Conservation (phyloP, 1,140 invertebrate genomes). For the Aphis craccivora region DNA sequence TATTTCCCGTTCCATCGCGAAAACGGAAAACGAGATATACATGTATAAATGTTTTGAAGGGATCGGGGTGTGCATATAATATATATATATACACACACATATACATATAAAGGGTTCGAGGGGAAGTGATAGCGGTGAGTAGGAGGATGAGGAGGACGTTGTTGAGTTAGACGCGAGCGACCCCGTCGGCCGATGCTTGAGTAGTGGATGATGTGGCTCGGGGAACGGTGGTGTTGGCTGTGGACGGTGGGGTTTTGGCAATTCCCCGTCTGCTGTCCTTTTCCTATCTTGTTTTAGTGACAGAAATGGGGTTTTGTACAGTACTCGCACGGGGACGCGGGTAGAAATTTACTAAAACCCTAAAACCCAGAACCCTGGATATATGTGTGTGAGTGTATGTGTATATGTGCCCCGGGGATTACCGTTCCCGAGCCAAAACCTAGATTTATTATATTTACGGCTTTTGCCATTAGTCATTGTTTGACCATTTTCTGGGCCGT, state of each 20-base stretch:
- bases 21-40: conserved; percentile 50
- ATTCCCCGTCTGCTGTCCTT: conserved; percentile 56
- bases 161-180: conserved; percentile 40
- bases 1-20: conserved; percentile 57
- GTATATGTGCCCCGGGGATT: conserved; percentile 37
- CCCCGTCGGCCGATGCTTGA: not conserved
- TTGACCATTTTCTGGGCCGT: conserved; percentile 54
- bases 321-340: conserved; percentile 10
- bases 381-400: not conserved
- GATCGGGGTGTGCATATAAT: not conserved
- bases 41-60: conserved; percentile 45
- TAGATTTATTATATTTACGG: conserved; percentile 58
- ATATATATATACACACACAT: not conserved
- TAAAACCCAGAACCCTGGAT: conserved; percentile 47
- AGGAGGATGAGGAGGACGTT: not conserved
- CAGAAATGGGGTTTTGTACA: conserved; percentile 49
- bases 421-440: conserved; percentile 55
- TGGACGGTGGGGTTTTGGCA: conserved; percentile 8
- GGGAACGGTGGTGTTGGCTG: not conserved
- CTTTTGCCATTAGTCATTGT: conserved; percentile 57
- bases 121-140: not conserved
- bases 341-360: conserved; percentile 54
- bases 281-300: conserved; percentile 51
- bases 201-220: not conserved
- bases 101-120: not conserved